Base-by-base conservation (phyloP, 2,888 invertebrate species). In the Amblyteles armatorius region DNA sequence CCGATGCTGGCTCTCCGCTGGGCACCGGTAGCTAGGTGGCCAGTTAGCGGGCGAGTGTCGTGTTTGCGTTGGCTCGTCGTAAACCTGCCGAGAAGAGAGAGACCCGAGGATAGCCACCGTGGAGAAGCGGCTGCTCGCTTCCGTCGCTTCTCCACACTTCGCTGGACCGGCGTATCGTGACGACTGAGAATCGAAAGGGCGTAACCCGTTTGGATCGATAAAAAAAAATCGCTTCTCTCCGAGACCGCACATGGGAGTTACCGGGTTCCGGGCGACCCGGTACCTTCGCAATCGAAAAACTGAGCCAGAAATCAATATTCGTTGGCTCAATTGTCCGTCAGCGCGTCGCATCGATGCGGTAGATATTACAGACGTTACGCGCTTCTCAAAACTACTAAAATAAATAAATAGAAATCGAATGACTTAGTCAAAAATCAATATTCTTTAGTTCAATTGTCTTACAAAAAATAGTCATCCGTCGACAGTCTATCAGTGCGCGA, bases 51-150 rank as follows among this genome's bases (percentile, higher is more conserved):
- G 87, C 87, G 89, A 90, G 90, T 90, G 92, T 92, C 91, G 90
- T 91, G 91, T 92, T 92, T 92, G 89, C 91, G 90, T 90, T 91
- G 90, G 90, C 91, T 92, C 91, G 89, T 91, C 91, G 92, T 91
- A 92, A 93, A 92, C 91, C 90, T 90, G 90, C 89, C 90, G 88
- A 85, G 88, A 83, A 85, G 86, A 88, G 88, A 83, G 88, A 83
- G 88, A 88, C 84, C 79, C 77, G 79, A 69, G 87, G 85, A 89
- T 88, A 87, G 88, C 89, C 88, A 90, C 89, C 87, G 85, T 83
- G 85, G 81, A 85, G 85, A 68, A 81, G 85, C 44, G 44, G 55
- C 44, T 52, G 69, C 77, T 65, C 79, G 67, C 82, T 80, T 67
- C 68, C 40, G 78, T 73, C 71, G 68, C 79, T 81, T 72, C 63